phyloP scores from a whole-genome alignment of 2,113 vertebrate genomes.

The Gadus macrocephalus region DNA sequence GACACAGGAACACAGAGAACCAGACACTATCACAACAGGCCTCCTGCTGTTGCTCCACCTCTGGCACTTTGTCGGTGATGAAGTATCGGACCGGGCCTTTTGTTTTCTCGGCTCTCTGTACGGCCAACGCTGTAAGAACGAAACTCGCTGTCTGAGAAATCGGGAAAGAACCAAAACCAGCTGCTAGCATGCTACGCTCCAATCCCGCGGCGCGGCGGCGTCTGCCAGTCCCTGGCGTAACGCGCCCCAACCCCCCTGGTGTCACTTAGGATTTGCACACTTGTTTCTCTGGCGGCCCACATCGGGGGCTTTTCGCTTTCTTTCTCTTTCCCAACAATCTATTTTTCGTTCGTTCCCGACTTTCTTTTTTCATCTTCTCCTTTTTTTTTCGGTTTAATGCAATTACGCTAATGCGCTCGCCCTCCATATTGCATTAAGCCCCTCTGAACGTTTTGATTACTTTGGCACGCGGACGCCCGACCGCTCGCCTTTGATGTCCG shows the following conservation, averaged over 20 bases:
- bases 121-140: not conserved
- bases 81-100: not conserved
- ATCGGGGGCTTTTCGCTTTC: not conserved
- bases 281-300: not conserved
- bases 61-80: constrained; percentile 32
- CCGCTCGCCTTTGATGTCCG: constrained; percentile 26
- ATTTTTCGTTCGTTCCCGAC: constrained; percentile 16
- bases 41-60: constrained; percentile 35
- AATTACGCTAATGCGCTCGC: constrained; percentile 35
- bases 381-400: constrained; percentile 12
- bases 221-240: not conserved
- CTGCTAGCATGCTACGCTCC: constrained; percentile 5
- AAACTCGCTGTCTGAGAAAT: not conserved
- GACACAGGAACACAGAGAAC: not conserved
- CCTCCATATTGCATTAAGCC: constrained; percentile 33
- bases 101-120: not conserved
- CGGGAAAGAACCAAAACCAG: not conserved
- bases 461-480: constrained; percentile 28
- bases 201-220: too few relatives aligned
- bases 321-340: constrained; percentile 13
- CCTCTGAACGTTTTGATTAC: constrained; percentile 36
- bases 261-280: constrained; percentile 19
- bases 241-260: not conserved
- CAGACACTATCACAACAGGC: constrained; percentile 43
- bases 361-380: constrained; percentile 24